Base-by-base conservation (phyloP, 2,797 vertebrate species). In the Forpus xanthops region DNA sequence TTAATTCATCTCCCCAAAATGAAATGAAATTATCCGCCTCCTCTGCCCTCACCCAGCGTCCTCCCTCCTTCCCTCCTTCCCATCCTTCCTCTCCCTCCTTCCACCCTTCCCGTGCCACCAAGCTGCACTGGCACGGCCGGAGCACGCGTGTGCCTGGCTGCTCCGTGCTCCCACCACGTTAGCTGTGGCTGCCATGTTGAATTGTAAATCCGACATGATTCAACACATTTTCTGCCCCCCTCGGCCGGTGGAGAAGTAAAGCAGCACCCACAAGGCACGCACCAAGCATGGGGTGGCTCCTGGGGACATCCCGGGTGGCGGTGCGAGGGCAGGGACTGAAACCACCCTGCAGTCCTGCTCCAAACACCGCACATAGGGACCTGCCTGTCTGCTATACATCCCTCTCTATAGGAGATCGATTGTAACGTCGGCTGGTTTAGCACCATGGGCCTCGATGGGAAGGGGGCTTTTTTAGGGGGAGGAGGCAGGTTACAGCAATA, bases 161-260 rank as follows among this genome's bases (percentile, higher is more conserved):
- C 76, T 81, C 42, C 3, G 71, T 8, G 21, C 58, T 90, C 82
- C 92, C 87, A 89, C 73, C 92, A 77, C 87, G 35, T 68, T 92
- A 76, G 85, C 89, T 86, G 81, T 16, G 95, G 95, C 95, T 97
- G 96, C 96, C 97, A 97, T 97, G 96, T 97, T 97, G 96, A 96
- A 97, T 93, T 70, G 91, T 85, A 97, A 94, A 96, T 85, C 96
- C 94, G 93, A 97, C 95, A 97, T 94, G 96, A 97, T 96, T 95
- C 89, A 25, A 96, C 95, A 96, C 16, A 76, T 84, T 94, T 76
- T 18, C 58, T 42, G 16, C n/a, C 47, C 65, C 44, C 27, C 23
- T 84, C 39, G 1, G 41, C 64, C 28, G 5, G 39, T 13, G 76
- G 55, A 62, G 93, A 92, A 77, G 62, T 35, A 66, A 70, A 81